These are phyloP conservation scores for Ptychochromis oligacanthus DNA, from an alignment of 2,113 vertebrate genomes.

Conservation along the genomic window DNA sequence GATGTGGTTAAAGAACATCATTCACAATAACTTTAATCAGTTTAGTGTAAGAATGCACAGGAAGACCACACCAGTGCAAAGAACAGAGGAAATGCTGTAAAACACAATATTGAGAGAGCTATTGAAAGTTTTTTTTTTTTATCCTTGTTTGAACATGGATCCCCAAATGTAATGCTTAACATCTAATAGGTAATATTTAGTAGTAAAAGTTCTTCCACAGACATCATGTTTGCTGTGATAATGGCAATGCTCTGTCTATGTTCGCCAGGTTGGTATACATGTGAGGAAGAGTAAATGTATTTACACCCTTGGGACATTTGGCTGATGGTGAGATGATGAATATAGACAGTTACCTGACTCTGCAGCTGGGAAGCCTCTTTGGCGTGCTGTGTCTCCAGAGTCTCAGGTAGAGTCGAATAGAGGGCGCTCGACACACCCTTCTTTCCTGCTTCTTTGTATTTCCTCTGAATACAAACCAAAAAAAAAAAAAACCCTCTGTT, in stretches of 20 bases:
- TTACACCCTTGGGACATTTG: not conserved
- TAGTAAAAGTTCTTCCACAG: not conserved
- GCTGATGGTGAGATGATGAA: not conserved
- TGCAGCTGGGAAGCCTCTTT: constrained; percentile 50
- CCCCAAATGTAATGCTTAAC: rapidly evolving
- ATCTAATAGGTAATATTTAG: not conserved
- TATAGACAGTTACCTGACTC: constrained; percentile 69
- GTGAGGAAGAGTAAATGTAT: not conserved
- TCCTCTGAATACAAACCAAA: constrained; percentile 40
- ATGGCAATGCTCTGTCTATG: not conserved
- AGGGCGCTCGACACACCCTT: constrained; percentile 30
- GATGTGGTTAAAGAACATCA: not conserved
- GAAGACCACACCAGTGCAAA: not conserved
- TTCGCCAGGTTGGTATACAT: not conserved
- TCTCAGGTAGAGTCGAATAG: constrained; percentile 63
- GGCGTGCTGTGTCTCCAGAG: constrained; percentile 52
- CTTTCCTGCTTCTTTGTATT: constrained; percentile 64
- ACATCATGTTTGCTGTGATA: not conserved
- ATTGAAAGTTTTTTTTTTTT: not conserved
- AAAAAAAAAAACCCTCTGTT: too few species aligned
- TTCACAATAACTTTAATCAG: not conserved
- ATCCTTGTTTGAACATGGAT: not conserved
- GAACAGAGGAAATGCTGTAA: too few species aligned
- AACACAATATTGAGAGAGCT: too few species aligned
- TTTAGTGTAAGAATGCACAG: not conserved